Conservation (phyloP, 2,797 vertebrate species). For the Smutsia gigantea region DNA sequence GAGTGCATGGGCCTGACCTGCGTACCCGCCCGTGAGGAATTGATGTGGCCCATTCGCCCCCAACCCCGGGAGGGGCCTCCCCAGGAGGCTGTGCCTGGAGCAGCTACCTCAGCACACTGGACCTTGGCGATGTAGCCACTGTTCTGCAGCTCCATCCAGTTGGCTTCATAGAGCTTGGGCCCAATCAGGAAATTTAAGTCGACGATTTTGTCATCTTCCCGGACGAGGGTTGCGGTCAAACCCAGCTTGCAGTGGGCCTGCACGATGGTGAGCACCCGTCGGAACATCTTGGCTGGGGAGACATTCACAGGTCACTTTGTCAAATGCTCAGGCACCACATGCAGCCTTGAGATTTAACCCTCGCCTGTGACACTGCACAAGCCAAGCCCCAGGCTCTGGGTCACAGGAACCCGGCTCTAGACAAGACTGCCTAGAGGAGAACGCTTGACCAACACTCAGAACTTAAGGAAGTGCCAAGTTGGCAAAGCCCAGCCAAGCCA, state of each 20-base stretch:
- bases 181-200: conserved; percentile 99
- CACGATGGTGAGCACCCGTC: conserved; percentile 97
- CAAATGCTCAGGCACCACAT: not conserved
- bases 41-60: not conserved
- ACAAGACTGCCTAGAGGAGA: not conserved
- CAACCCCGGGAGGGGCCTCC: not conserved
- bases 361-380: not conserved
- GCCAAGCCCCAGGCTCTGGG: not conserved
- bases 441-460: not conserved
- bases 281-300: conserved; percentile 96
- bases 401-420: not conserved
- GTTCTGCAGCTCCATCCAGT: conserved; percentile 99
- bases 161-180: conserved; percentile 97
- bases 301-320: not conserved
- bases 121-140: conserved; percentile 99
- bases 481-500: not conserved
- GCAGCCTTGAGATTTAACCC: not conserved
- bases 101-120: conserved; percentile 96
- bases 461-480: not conserved
- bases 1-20: not conserved
- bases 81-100: not conserved
- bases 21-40: accelerated
- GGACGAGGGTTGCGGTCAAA: conserved; percentile 96
- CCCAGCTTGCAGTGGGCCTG: conserved; percentile 99
- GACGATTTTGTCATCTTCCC: conserved; percentile 99